Base-by-base conservation (phyloP, 2,888 invertebrate genomes). In the Papilio protenor region DNA sequence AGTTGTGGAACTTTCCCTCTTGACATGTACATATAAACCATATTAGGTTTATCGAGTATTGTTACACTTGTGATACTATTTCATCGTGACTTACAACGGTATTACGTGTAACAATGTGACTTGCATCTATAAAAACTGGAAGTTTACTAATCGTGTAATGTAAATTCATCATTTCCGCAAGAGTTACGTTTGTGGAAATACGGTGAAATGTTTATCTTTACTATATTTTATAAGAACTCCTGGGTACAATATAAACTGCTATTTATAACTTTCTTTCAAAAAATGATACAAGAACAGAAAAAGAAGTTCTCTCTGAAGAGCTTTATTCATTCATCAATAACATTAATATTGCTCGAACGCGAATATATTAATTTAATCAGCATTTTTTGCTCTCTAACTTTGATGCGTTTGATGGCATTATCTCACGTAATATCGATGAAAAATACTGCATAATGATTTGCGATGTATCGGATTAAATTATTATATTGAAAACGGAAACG, bases 401-500 rank as follows among this genome's bases (percentile, higher is more conserved):
- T 45, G 5, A 66, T 45, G n/a, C 11, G 66, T 66, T 11, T 45
- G 45, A 45, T 66, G 3, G 12, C 12, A 45, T 66, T 21, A 69
- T 69, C 12, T 69, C 45, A 69, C 21, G 66, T 21, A 45, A 69
- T 69, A 45, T 21, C 11, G 12, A 45, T 69, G 12, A 66, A 69
- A 69, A 69, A 14, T 21, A 45, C 33, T 40, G 2, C 45, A n/a
- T 12, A 55, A 71, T 3, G 33, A 64, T 64, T 66, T 66, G 14
- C 52, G 55, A 27, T 52, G 12, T 23, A 55, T 55, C n/a, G 11
- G 55, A 45, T 75, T 16, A 55, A 69, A 66, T 75, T 40, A 69
- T 69, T 57, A 40, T 57, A 75, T 75, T 45, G 55, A 55, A 75
- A 69, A 45, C 69, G 75, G 55, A 75, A 75, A 75, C 21, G 45